These are phyloP conservation scores for Maylandia zebra DNA, from an alignment of 2,113 vertebrate genomes.

Conservation along the genomic window DNA sequence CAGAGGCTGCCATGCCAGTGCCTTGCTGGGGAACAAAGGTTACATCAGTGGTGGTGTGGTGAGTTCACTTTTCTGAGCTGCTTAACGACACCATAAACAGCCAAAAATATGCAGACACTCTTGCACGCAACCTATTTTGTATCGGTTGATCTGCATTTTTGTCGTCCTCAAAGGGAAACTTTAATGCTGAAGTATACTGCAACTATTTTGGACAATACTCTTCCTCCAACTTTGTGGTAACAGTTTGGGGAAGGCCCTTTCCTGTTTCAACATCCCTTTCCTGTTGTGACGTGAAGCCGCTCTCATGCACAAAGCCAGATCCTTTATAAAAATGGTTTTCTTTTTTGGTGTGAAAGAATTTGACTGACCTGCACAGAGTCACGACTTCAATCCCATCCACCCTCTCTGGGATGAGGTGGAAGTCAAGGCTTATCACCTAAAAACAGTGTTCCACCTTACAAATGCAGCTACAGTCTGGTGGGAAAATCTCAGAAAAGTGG, in stretches of 20 bases:
- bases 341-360: background rate
- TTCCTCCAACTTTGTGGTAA: background rate
- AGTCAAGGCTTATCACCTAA: background rate
- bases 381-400: background rate
- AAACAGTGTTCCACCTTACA: background rate
- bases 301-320: background rate
- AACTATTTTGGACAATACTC: background rate
- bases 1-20: slow-evolving; percentile 60
- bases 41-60: slow-evolving; percentile 91
- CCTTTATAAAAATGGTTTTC: background rate
- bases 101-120: background rate
- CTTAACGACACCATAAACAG: background rate
- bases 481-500: background rate
- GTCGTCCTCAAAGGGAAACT: background rate
- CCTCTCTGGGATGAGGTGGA: background rate
- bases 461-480: background rate
- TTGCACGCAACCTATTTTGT: background rate
- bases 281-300: background rate
- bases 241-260: slow-evolving; percentile 24
- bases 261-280: slow-evolving; percentile 32
- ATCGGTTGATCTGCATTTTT: background rate
- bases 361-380: background rate
- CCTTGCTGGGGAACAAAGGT: slow-evolving; percentile 82
- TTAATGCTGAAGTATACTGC: background rate
- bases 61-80: slow-evolving; percentile 44